Base-by-base conservation (phyloP, 1,140 invertebrate genomes). In the Triops longicaudatus region DNA sequence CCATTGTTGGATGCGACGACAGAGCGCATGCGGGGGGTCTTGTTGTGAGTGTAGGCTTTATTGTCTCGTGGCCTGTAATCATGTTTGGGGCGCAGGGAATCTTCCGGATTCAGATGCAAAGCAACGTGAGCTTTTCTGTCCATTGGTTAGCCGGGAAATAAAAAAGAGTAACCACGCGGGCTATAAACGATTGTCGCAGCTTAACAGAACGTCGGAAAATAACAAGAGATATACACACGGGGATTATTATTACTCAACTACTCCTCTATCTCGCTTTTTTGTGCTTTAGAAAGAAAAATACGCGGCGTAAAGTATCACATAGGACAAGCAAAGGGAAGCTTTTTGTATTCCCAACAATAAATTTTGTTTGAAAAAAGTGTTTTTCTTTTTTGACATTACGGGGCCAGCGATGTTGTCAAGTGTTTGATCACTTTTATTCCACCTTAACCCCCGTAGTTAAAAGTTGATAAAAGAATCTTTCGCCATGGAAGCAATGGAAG, bases 11-110 rank as follows among this genome's bases (percentile, higher is more conserved):
- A 17, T 22, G 50, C n/a, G 50, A 63, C 17, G 50, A 22, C 50
- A 63, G n/a, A 63, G 50, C 50, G 50, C 50, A 63, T 63, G 50
- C 22, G 50, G 50, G 50, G 50, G 50, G 50, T 14, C 50, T 63
- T 63, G 50, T 63, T 63, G 50, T 63, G 50, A n/a, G 50, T 17
- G 31, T 37, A 37, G 31, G 31, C 31, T 37, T 22, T 63, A 63
- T 63, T 63, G 50, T 63, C 50, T 22, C 50, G 31, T 63, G 17
- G 22, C 50, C 50, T 63, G 50, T 63, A 63, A 63, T 63, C 50
- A 63, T 63, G 50, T 63, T 22, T 0, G 50, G 22, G 50, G 31
- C 31, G 31, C 31, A 37, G 31, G 31, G 31, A 37, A n/a, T 63
- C 22, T 22, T 17, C 22, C 50, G 50, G 50, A 63, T 63, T 63